phyloP scores from a whole-genome alignment of 2,888 invertebrate species.

The Phaedon cochleariae region DNA sequence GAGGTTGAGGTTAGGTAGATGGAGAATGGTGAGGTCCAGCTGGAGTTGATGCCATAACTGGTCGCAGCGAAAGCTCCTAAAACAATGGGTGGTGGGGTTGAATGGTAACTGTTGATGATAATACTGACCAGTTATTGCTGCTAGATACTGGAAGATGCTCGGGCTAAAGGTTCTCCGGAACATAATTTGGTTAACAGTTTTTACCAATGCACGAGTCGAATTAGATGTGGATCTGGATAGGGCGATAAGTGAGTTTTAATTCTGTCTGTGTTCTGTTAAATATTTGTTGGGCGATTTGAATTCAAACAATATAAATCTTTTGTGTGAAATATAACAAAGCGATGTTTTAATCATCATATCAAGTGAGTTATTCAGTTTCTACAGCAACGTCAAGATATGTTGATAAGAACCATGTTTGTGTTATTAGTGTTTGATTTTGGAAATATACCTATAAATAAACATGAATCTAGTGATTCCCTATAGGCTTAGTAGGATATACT shows the following conservation, averaged over 20 bases:
- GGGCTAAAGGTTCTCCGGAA: background rate
- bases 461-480: too few species aligned
- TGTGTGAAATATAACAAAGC: background rate
- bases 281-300: background rate
- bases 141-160: background rate
- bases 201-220: background rate
- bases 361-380: background rate
- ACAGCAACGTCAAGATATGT: background rate
- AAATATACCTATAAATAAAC: too few species aligned
- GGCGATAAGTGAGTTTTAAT: background rate
- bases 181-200: background rate
- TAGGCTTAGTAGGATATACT: too few species aligned
- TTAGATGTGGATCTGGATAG: background rate
- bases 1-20: slow-evolving; percentile 62
- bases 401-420: background rate
- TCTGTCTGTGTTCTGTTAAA: background rate
- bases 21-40: slow-evolving; percentile 71
- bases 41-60: slow-evolving; percentile 60
- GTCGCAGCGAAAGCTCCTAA: slow-evolving; percentile 49
- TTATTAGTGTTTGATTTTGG: too few species aligned
- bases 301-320: background rate
- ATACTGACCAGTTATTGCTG: slow-evolving; percentile 1
- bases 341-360: background rate
- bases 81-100: background rate
- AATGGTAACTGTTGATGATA: too few species aligned